phyloP scores from a whole-genome alignment of 2,113 vertebrate genomes.

The Steatornis caripensis region DNA sequence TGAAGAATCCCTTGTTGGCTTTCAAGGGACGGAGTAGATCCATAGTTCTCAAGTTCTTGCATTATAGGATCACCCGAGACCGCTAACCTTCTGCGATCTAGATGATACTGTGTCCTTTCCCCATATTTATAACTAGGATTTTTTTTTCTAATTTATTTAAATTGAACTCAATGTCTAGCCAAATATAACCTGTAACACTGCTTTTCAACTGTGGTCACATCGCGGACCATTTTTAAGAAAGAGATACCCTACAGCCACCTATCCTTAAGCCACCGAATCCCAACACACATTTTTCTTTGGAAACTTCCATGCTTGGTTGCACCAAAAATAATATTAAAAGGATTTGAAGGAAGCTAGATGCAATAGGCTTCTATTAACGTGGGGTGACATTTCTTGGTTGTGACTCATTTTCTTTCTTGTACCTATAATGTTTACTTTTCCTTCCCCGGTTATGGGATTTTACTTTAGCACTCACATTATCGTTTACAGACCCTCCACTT shows the following conservation, averaged over 20 bases:
- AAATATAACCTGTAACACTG: background rate
- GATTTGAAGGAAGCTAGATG: background rate
- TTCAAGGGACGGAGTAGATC: background rate
- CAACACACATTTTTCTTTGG: background rate
- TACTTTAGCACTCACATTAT: background rate
- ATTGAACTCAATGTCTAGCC: background rate
- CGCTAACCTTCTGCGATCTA: background rate
- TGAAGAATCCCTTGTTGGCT: background rate
- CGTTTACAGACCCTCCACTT: background rate
- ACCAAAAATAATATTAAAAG: background rate
- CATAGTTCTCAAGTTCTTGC: background rate
- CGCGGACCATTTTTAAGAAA: background rate
- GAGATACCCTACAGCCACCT: background rate
- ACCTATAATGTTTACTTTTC: background rate
- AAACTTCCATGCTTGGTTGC: background rate
- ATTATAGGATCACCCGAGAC: background rate
- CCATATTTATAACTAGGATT: background rate
- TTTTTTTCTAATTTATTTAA: background rate
- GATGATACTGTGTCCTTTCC: background rate
- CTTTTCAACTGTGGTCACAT: background rate
- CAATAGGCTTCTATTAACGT: background rate
- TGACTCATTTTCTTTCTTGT: background rate
- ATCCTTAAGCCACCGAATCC: background rate
- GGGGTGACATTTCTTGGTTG: background rate
- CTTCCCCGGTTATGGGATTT: background rate